Conservation (phyloP, 2,797 vertebrate species). For the Acropternis orthonyx region DNA sequence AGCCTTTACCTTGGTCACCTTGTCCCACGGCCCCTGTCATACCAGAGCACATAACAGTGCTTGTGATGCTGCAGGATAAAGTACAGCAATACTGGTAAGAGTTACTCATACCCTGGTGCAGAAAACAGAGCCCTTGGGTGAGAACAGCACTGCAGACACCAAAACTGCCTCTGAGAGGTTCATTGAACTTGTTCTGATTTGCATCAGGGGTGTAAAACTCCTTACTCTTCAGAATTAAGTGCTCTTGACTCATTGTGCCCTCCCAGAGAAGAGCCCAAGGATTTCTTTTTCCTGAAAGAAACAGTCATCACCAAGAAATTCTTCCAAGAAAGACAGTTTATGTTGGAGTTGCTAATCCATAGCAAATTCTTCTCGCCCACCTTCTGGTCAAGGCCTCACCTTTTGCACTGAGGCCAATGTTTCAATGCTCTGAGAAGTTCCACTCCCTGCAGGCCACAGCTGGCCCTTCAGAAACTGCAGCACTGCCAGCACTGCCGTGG, state of each 20-base stretch:
- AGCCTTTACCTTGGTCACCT: not conserved
- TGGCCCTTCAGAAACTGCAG: not conserved
- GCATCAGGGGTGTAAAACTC: not conserved
- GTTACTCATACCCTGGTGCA: not conserved
- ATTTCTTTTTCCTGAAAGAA: not conserved
- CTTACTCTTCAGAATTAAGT: not conserved
- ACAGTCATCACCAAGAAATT: not conserved
- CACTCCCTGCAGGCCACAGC: not conserved
- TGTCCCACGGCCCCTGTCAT: not conserved
- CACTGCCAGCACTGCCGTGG: not conserved
- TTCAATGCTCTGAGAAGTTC: not conserved
- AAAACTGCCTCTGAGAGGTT: not conserved
- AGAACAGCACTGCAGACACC: not conserved
- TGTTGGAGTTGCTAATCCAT: not conserved
- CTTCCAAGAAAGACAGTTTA: not conserved
- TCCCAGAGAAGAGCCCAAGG: not conserved
- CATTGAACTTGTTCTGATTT: not conserved
- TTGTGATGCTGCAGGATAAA: not conserved
- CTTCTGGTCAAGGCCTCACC: not conserved
- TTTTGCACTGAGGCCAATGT: not conserved
- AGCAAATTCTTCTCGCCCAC: not conserved
- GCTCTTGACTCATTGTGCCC: not conserved
- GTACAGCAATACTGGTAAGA: not conserved
- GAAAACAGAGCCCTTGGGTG: not conserved
- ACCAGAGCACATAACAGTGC: not conserved